Base-by-base conservation (phyloP, 2,113 vertebrate genomes). In the Cranoglanis bouderius region DNA sequence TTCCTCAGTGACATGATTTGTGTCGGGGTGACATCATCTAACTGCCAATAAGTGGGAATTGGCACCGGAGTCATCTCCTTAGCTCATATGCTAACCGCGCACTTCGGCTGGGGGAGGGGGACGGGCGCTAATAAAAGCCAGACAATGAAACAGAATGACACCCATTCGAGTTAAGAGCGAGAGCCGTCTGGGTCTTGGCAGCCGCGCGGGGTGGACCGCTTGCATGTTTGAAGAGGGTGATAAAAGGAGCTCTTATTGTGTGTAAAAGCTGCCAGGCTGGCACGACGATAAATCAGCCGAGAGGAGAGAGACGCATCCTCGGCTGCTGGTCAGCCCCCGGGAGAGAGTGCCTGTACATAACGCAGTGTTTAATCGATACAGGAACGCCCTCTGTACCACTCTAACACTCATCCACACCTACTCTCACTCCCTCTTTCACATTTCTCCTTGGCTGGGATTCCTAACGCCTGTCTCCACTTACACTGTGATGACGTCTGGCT, bases 111-210 rank as follows among this genome's bases (percentile, higher is more conserved):
- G 77, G 82, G 63, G 35, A 82, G 67, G 38, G 14, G 3, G 53
- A 12, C 35, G 72, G 85, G 70, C 32, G 65, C 43, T 85, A 40
- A 88, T 91, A 87, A 86, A 90, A 90, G 83, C 0, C 74, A 78
- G 43, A 87, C 84, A 91, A 87, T 80, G 83, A 91, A 87, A 91
- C 49, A 88, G 90, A 91, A 92, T 87, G 90, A 91, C 89, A 93
- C 91, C 90, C 80, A 86, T 78, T 57, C 57, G 88, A 88, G 67
- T 89, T 89, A 89, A 91, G 57, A 81, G 65, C 35, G 67, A 77
- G 89, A 83, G 86, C 53, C 75, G 84, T 13, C 72, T 55, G 35
- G 67, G 67, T 65, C 82, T 85, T 85, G 84, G 78, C 43, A 85
- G 67, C 57, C 26, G n/a, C 18, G 21, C 32, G 75, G 49, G 55